A percentile compares a stretch with the other conserved stretches of the same genome.
phyloP scores from a whole-genome alignment of 1,140 invertebrate genomes.

The Rhopalosiphum maidis region DNA sequence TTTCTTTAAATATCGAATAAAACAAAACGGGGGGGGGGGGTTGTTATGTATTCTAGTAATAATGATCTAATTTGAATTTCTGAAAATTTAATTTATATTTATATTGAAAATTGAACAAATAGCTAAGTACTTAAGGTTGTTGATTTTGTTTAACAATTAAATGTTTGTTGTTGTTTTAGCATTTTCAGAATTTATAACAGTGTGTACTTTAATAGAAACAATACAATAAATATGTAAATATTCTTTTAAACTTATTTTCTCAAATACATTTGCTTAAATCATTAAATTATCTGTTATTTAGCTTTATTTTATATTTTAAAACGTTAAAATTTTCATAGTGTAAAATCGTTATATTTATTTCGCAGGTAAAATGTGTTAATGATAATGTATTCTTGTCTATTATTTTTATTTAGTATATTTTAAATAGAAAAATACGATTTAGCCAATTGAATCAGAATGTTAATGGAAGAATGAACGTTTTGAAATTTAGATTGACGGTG shows the following conservation, averaged over 20 bases:
- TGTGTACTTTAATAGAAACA: neutral
- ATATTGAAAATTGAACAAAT: neutral
- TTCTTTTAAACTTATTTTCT: neutral
- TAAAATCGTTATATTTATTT: neutral
- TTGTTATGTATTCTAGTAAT: neutral
- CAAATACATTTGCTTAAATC: neutral
- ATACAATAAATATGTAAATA: neutral
- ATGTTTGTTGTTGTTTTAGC: neutral
- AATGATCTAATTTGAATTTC: neutral
- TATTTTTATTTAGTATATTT: neutral
- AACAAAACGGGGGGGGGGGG: neutral
- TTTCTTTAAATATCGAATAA: neutral
- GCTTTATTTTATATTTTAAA: neutral
- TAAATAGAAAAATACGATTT: neutral
- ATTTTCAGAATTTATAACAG: neutral
- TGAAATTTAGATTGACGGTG: neutral
- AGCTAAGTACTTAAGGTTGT: neutral
- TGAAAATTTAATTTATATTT: neutral
- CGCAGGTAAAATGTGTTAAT: neutral
- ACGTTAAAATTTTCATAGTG: neutral
- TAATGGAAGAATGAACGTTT: neutral
- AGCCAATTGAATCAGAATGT: neutral
- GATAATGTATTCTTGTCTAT: neutral
- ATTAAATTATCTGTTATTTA: neutral
- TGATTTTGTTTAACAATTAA: slow-evolving; percentile 4